phyloP scores from a whole-genome alignment of 2,888 invertebrate species.

The Alloplasta piceator region DNA sequence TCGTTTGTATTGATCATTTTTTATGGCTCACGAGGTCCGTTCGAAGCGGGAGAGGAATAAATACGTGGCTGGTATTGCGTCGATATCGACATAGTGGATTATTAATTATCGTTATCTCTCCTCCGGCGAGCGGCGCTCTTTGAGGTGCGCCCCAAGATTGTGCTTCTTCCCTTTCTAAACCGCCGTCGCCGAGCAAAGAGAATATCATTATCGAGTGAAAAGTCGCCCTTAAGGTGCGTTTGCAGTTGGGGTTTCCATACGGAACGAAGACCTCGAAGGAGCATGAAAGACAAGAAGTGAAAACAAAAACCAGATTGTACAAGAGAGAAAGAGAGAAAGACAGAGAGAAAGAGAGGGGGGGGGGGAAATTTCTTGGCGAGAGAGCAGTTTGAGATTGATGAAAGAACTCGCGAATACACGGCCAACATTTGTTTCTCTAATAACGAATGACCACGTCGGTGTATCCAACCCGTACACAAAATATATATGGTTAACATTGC shows the following conservation, averaged over 20 bases:
- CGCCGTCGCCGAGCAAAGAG: background rate
- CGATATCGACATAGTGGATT: constrained; percentile 75
- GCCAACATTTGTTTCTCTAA: constrained; percentile 64
- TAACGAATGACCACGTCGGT: constrained; percentile 52
- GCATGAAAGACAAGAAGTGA: too few relatives aligned
- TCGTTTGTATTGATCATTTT: constrained; percentile 64
- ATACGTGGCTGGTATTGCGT: constrained; percentile 51
- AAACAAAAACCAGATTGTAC: too few relatives aligned
- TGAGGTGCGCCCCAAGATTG: constrained; percentile 38
- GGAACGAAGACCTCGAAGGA: background rate
- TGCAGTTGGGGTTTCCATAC: background rate
- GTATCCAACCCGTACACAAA: background rate
- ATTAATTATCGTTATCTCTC: constrained; percentile 77
- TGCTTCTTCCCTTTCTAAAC: background rate
- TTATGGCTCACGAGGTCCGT: constrained; percentile 8
- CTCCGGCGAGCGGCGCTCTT: constrained; percentile 52
- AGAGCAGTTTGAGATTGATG: constrained; percentile 54
- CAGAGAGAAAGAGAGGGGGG: constrained; percentile 13
- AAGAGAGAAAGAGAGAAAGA: background rate
- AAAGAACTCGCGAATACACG: constrained; percentile 47
- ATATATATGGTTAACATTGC: background rate
- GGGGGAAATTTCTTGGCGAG: constrained; percentile 25
- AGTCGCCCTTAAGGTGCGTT: background rate
- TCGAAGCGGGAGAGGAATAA: too few relatives aligned
- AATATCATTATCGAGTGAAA: background rate